Evolutionary conservation across 2,888 invertebrate genomes (phyloP).

Genomic region (Dermolepida albohirtum): DNA sequence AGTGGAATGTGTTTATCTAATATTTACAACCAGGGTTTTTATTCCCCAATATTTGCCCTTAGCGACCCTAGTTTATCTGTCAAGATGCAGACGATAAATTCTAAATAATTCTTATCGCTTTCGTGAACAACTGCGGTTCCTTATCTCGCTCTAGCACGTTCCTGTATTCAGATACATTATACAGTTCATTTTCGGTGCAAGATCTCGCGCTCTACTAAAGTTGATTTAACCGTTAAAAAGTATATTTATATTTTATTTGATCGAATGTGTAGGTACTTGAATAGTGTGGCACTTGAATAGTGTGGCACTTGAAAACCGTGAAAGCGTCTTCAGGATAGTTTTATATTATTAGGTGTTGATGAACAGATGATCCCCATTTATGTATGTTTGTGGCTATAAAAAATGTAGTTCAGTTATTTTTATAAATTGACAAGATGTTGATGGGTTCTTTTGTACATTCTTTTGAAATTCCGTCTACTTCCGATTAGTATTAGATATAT

Average conservation of each 20-base stretch:
- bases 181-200: not conserved
- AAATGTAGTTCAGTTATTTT: slow-evolving; percentile 37
- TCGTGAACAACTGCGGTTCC: slow-evolving; percentile 23
- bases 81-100: slow-evolving; percentile 44
- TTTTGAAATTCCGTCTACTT: slow-evolving; percentile 1
- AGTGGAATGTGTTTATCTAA: slow-evolving; percentile 44
- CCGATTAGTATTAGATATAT: too few relatives aligned
- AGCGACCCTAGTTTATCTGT: slow-evolving; percentile 42
- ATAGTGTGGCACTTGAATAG: slow-evolving; percentile 6
- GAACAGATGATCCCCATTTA: slow-evolving; percentile 21
- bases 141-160: slow-evolving; percentile 25
- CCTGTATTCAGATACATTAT: not conserved
- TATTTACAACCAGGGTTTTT: slow-evolving; percentile 43
- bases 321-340: slow-evolving; percentile 50
- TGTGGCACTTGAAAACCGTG: slow-evolving; percentile 16
- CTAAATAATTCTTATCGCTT: slow-evolving; percentile 39
- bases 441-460: slow-evolving; percentile 32
- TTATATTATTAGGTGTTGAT: slow-evolving; percentile 55
- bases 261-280: slow-evolving; percentile 4
- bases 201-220: too few relatives aligned
- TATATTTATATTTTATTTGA: slow-evolving; percentile 26
- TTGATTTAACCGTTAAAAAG: slow-evolving; percentile 13
- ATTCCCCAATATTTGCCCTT: slow-evolving; percentile 44
- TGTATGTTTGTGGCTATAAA: slow-evolving; percentile 20
- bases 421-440: slow-evolving; percentile 34